Base-by-base conservation (phyloP, 1,140 invertebrate genomes). In the Drosophila micromelanica region DNA sequence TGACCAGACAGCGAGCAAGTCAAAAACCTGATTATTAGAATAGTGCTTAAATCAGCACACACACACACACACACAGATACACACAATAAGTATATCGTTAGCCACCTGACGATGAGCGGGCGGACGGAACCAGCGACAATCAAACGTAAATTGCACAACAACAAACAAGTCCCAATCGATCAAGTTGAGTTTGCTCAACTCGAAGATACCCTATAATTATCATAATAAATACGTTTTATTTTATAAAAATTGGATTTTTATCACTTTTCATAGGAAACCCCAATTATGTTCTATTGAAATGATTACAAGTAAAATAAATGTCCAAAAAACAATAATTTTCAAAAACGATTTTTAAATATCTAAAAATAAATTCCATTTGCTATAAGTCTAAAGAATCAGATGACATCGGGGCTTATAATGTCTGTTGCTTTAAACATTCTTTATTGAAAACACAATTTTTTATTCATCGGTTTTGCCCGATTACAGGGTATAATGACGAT, bases 11-110 rank as follows among this genome's bases (percentile, higher is more conserved):
- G 30, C 35, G 27, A 43, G 37, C 76, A 45, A 48, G 84, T 61
- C 59, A 23, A 85, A 92, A 90, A 78, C 80, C 73, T 74, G 78
- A 84, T 80, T 77, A 68, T 57, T 76, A 65, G 55, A 89, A 85
- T 64, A 82, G 68, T 74, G 30, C 55, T 60, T 71, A 65, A 69
- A 72, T 49, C 45, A 54, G 63, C 67, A 63, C n/a, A 20, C 8
- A 45, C 27, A 45, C 8, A 43, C 43, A 27, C 12, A 59, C 11
- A 42, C 1, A 13, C 4, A 17, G 7, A 42, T 35, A 17, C n/a
- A 17, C 37, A 60, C 23, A 57, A 65, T 60, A 60, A 67, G 54
- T 46, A 72, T 65, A 72, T 59, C 52, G 52, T 42, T 65, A 45
- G 63, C 37, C 62, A 72, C 54, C 69, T 73, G 65, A 62, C 49